Evolutionary conservation across 2,113 vertebrate genomes (phyloP), one percentile per base, ranked within the genome.

Genomic region (Sorex fumeus): DNA sequence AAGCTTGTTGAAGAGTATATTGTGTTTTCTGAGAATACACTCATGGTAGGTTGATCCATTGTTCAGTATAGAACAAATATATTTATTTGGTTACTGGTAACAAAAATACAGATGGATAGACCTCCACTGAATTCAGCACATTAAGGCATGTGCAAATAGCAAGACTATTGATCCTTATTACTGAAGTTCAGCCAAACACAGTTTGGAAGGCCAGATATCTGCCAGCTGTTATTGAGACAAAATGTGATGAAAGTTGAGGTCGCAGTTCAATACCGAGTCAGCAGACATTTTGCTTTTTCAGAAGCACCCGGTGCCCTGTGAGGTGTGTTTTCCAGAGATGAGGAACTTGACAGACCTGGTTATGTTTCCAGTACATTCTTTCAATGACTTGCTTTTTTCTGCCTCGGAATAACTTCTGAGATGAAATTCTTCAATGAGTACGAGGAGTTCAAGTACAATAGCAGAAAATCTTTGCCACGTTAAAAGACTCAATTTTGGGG

Each of bases 341-440:
- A 82, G 16, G 66, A 67, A 18, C 60, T 84, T 93, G 50, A 47
- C 4, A 43, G 64, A 60, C 16, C 25, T 67, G n/a, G 45, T 60
- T 36, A 62, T 50, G 64, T 71, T 19, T 43, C 21, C 74, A n/a
- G 34, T 34, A 18, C 27, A 62, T 69, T 84, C 45, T 81, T 81
- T 84, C 83, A 85, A 40, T 71, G 32, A 30, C n/a, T 57, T 36
- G 34, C 36, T 13, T 90, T n/a, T 34, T 91, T 27, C 69, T 18
- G 47, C 82, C 45, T 88, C 75, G 66, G 34, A 87, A 64, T 85
- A 86, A 88, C 40, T 60, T 93, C 71, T 40, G 7, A 87, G 83
- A 91, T 76, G 87, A 93, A 62, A 57, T 64, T 89, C 43, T 76
- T 87, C 62, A 89, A 4, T 62, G 80, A 82, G 66, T 88, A 18